phyloP scores from a whole-genome alignment of 2,797 vertebrate genomes.

The Acipenser oxyrinchus region DNA sequence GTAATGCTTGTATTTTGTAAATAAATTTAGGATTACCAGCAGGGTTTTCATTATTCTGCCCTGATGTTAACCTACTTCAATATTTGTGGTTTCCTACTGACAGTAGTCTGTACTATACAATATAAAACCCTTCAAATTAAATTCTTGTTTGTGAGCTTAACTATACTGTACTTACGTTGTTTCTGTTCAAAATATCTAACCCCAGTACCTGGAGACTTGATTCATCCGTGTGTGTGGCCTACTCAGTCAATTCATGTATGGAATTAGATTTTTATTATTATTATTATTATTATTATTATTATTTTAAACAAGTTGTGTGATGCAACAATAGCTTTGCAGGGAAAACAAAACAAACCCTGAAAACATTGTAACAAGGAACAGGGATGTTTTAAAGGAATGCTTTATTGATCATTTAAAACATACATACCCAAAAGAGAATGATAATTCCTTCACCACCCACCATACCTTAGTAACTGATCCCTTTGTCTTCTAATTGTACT shows the following conservation, averaged over 20 bases:
- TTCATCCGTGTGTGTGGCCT: neutral
- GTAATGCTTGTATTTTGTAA: too few relatives aligned
- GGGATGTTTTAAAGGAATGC: conserved; percentile 60
- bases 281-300: too few relatives aligned
- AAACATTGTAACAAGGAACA: neutral
- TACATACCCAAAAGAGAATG: conserved; percentile 46
- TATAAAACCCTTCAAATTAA: too few relatives aligned
- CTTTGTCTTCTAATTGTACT: conserved; percentile 38
- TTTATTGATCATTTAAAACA: conserved; percentile 67
- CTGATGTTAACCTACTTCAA: too few relatives aligned
- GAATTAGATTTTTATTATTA: too few relatives aligned
- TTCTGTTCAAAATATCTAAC: too few relatives aligned
- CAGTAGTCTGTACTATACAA: too few relatives aligned
- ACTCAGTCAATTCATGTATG: neutral
- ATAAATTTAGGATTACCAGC: too few relatives aligned
- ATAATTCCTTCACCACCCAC: conserved; percentile 33
- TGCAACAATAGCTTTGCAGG: neutral
- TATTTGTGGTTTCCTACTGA: too few relatives aligned
- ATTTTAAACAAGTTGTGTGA: neutral
- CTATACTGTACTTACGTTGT: neutral
- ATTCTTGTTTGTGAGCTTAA: too few relatives aligned
- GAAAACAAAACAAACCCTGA: neutral
- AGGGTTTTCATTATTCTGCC: too few relatives aligned
- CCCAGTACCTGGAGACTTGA: too few relatives aligned
- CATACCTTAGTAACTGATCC: conserved; percentile 36